Evolutionary conservation across 2,113 vertebrate genomes (phyloP), one percentile per base, ranked within the genome.

Genomic region (Crotalus viridis): DNA sequence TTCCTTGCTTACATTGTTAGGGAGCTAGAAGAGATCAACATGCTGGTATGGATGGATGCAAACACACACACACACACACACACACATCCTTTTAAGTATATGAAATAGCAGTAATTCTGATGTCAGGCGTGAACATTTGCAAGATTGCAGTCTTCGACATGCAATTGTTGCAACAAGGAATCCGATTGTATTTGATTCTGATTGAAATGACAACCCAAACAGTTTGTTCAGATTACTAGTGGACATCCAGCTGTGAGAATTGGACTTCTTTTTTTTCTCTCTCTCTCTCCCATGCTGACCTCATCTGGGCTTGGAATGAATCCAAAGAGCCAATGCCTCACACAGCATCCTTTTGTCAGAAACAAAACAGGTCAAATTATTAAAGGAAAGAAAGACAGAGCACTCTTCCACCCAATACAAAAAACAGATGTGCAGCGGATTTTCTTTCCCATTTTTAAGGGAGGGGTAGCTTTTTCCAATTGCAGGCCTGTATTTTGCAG

Each of bases 311-410:
- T 88, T 97, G 96, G 95, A 97, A 95, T 0, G 0, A 57, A 92
- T 93, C 95, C 96, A 97, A 95, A 88, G 91, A 96, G 90, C 0
- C 91, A 96, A 90, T 96, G 90, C 91, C 94, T 94, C 95, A 95
- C 88, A 87, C 21, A 85, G 93, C 1, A 43, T 90, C 90, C 91
- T 94, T 93, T 90, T 96, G 96, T 95, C 97, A 97, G 96, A 96
- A 97, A 96, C 56, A 74, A 93, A 96, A 93, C 94, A 97, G 97
- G 97, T 98, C 97, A 96, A 90, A 93, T 96, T 96, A 95, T 96
- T 93, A 96, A 96, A 95, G 55, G 51, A 88, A 89, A 94, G 94
- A 95, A 94, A 97, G 97, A 96, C 90, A 95, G 95, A 95, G 94
- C 89, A 92, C 91, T 96, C 93, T 95, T 96, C 96, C 96, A 95